phyloP scores from a whole-genome alignment of 2,888 invertebrate species.

The Isotomurus palustris region DNA sequence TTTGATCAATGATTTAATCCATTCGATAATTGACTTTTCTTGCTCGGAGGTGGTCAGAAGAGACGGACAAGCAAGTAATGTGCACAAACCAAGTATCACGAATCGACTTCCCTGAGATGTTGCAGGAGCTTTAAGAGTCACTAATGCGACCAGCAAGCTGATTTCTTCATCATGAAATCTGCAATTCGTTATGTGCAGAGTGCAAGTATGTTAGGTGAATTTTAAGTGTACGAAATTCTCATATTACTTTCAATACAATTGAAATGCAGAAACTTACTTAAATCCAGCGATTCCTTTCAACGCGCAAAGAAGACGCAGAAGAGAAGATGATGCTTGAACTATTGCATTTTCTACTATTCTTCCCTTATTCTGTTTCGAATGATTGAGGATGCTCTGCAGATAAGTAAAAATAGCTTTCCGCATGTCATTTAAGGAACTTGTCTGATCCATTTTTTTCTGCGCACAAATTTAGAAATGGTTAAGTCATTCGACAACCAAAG shows the following conservation, averaged over 20 bases:
- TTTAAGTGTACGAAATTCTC: too few relatives aligned
- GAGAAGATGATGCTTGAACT: conserved; percentile 83
- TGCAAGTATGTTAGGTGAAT: too few relatives aligned
- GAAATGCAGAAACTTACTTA: conserved; percentile 65
- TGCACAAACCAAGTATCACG: conserved; percentile 85
- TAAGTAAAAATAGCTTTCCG: conserved; percentile 37
- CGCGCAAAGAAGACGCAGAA: conserved; percentile 85
- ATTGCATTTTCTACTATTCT: conserved; percentile 44
- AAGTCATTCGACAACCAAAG: neutral
- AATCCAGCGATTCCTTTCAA: conserved; percentile 86
- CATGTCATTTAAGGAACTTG: conserved; percentile 39
- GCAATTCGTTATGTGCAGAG: conserved; percentile 12
- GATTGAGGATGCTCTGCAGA: conserved; percentile 29
- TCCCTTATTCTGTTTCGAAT: conserved; percentile 18
- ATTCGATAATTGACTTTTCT: conserved; percentile 82
- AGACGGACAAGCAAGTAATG: conserved; percentile 90
- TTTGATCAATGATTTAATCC: conserved; percentile 88
- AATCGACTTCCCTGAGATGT: conserved; percentile 90
- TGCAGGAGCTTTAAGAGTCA: conserved; percentile 82
- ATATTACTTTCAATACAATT: too few relatives aligned
- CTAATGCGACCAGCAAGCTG: conserved; percentile 70
- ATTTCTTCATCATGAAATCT: conserved; percentile 90
- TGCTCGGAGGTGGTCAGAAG: conserved; percentile 69
- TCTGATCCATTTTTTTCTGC: conserved; percentile 37
- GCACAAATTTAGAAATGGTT: neutral